A percentile compares a stretch with the other conserved stretches of the same genome.
These are phyloP conservation scores for Trachymyrmex septentrionalis DNA, from an alignment of 1,140 invertebrate genomes.

Conservation along the genomic window DNA sequence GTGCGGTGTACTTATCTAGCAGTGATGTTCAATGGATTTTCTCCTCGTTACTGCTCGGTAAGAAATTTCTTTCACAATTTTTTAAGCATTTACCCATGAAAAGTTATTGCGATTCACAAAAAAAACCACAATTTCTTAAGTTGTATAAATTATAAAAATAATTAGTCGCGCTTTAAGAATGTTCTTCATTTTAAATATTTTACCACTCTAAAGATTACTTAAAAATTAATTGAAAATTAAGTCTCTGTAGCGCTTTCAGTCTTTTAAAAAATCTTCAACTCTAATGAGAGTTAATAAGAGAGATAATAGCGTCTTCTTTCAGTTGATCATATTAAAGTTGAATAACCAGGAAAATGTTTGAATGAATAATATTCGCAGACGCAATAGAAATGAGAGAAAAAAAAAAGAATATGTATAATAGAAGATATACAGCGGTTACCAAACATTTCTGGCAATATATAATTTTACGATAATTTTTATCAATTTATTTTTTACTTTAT, in stretches of 20 bases:
- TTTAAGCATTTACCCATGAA: background rate
- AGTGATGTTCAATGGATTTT: background rate
- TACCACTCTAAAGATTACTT: background rate
- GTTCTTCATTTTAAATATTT: background rate
- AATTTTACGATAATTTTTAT: too few species aligned
- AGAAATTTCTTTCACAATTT: background rate
- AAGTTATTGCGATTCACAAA: background rate
- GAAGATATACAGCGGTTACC: too few species aligned
- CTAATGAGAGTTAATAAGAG: too few species aligned
- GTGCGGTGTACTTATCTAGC: background rate
- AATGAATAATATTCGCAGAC: background rate
- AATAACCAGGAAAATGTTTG: background rate
- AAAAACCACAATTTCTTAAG: background rate
- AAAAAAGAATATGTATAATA: background rate
- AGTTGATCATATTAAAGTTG: background rate
- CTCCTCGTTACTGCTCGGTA: background rate
- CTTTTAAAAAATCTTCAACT: background rate
- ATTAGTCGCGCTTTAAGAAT: background rate
- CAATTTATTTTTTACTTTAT: too few species aligned
- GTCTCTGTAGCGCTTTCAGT: background rate
- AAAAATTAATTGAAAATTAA: background rate
- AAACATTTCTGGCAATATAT: too few species aligned
- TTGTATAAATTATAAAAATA: slow-evolving; percentile 3
- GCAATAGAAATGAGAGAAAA: background rate
- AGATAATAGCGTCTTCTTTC: background rate